phyloP scores from a whole-genome alignment of 2,113 vertebrate species.

The Arizona elegans region DNA sequence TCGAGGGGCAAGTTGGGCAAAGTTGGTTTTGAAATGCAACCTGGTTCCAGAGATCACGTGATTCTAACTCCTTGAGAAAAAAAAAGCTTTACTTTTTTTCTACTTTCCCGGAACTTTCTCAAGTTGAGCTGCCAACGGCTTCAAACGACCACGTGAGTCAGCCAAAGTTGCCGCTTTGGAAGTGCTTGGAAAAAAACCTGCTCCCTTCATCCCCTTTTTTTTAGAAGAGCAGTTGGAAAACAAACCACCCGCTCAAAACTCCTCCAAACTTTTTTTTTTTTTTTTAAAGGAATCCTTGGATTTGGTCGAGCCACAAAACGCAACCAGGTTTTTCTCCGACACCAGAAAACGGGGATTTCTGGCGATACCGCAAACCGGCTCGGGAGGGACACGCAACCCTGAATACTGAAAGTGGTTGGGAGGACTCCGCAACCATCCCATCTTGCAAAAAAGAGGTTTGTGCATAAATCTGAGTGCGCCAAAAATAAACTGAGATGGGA shows the following conservation, averaged over 20 bases:
- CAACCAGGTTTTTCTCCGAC: neutral
- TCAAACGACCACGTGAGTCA: neutral
- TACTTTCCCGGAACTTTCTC: neutral
- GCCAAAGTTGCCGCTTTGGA: neutral
- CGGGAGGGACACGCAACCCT: neutral
- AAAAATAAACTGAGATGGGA: neutral
- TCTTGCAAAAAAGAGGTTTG: neutral
- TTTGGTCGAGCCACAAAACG: neutral
- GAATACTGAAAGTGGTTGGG: neutral
- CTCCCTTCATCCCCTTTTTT: no score
- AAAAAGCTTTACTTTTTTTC: neutral
- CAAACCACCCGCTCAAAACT: neutral
- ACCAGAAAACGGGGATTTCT: neutral
- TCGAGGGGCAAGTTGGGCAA: neutral
- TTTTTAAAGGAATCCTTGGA: neutral
- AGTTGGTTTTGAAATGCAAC: neutral
- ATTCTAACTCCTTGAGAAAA: neutral
- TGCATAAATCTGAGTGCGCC: no score
- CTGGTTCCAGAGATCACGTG: neutral
- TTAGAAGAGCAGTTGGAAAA: accelerated
- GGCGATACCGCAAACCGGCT: no score
- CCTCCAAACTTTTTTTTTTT: no score
- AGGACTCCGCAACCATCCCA: neutral
- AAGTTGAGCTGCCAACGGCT: neutral
- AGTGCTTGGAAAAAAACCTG: neutral